These are phyloP conservation scores for Ophioninae sp. DNA, from an alignment of 2,888 invertebrate genomes.

Conservation along the genomic window DNA sequence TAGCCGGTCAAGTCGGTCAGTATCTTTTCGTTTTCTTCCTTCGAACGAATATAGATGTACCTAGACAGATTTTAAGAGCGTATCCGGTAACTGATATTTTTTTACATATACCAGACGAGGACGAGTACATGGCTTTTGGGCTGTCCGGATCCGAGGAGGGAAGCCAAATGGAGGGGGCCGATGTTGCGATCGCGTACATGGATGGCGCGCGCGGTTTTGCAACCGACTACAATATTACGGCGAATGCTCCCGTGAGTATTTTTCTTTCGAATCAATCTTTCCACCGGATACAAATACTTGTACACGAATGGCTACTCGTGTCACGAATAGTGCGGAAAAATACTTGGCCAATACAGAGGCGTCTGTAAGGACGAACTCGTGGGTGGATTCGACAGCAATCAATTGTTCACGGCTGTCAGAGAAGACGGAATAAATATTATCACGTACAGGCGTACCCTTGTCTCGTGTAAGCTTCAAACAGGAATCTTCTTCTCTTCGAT, in stretches of 20 bases:
- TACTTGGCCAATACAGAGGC: slow-evolving; percentile 92
- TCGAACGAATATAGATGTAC: background rate
- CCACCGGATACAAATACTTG: background rate
- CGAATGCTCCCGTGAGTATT: slow-evolving; percentile 87
- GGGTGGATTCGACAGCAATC: slow-evolving; percentile 91
- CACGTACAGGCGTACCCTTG: slow-evolving; percentile 89
- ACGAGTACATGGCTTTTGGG: slow-evolving; percentile 95
- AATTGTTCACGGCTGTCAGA: slow-evolving; percentile 88
- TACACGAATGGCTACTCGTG: slow-evolving; percentile 17
- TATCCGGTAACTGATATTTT: background rate
- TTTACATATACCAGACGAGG: slow-evolving; percentile 81
- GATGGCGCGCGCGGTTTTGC: slow-evolving; percentile 88
- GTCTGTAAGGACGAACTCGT: slow-evolving; percentile 93
- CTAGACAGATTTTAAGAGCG: background rate
- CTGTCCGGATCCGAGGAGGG: slow-evolving; percentile 88
- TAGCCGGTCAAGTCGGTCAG: slow-evolving; percentile 88
- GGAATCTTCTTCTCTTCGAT: background rate
- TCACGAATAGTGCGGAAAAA: slow-evolving; percentile 88
- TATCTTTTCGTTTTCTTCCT: slow-evolving; percentile 13
- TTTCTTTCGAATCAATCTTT: background rate
- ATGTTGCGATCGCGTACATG: slow-evolving; percentile 90
- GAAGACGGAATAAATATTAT: slow-evolving; percentile 90
- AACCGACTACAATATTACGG: slow-evolving; percentile 93
- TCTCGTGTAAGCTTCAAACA: slow-evolving; percentile 84
- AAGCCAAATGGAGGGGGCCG: slow-evolving; percentile 92